These are phyloP conservation scores for Eueremaeus valkanovi DNA, from an alignment of 2,888 invertebrate genomes.

Conservation along the genomic window DNA sequence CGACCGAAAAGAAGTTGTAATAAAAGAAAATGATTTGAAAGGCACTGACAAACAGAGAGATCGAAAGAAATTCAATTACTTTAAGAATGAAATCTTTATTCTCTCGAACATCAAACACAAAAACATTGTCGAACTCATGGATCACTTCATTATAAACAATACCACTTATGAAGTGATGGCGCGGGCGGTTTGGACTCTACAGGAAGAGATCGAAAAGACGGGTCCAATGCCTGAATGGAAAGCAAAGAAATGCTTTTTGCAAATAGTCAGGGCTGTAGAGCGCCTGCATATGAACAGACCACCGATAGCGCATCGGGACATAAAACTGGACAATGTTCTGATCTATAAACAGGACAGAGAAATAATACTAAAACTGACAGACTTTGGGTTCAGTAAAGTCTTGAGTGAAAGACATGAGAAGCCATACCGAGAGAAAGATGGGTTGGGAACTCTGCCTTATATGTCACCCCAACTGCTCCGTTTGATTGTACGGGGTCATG, in stretches of 20 bases:
- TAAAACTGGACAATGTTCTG: not conserved
- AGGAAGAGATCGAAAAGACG: not conserved
- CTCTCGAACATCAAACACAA: not conserved
- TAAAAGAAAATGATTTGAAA: not conserved
- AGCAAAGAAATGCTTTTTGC: not conserved
- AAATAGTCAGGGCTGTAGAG: not conserved
- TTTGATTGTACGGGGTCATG: not conserved
- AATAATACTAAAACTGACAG: not conserved
- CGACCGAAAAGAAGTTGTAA: not conserved
- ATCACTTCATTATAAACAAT: constrained; percentile 4
- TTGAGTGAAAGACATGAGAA: not conserved
- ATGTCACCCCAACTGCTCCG: not conserved
- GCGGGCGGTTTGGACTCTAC: not conserved
- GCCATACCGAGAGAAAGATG: not conserved
- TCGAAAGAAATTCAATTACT: not conserved
- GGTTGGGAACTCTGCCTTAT: not conserved
- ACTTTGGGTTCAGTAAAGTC: constrained; percentile 1
- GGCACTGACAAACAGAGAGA: not conserved
- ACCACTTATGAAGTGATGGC: not conserved
- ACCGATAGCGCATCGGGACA: not conserved
- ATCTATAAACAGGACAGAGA: not conserved
- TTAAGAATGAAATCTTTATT: not conserved
- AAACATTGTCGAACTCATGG: not conserved
- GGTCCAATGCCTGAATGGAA: not conserved
- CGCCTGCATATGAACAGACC: not conserved